Evolutionary conservation across 2,797 vertebrate genomes (phyloP).

Genomic region (Fringilla coelebs): DNA sequence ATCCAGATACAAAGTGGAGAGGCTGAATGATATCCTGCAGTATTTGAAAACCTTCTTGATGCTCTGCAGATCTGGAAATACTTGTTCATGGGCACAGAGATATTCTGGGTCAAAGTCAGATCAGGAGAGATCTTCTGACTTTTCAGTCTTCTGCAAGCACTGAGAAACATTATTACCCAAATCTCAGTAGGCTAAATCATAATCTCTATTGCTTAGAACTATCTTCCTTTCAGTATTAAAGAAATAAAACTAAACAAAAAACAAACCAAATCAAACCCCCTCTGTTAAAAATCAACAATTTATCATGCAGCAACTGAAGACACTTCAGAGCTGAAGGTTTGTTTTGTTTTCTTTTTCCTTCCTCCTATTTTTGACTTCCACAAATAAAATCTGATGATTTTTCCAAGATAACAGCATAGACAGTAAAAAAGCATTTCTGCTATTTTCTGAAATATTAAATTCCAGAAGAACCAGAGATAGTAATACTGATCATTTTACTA

Average conservation of each 20-base stretch:
- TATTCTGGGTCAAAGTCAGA: background rate
- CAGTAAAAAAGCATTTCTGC: background rate
- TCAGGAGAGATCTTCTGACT: background rate
- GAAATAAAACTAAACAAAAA: background rate
- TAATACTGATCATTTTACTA: background rate
- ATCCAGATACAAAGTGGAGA: background rate
- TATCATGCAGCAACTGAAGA: background rate
- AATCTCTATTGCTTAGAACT: background rate
- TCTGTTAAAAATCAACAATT: background rate
- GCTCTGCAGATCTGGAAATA: background rate
- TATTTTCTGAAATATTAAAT: background rate
- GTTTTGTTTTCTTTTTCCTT: background rate
- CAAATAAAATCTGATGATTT: background rate
- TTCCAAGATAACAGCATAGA: background rate
- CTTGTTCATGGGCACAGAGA: background rate
- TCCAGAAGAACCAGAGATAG: background rate
- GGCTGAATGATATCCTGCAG: background rate
- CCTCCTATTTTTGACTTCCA: background rate
- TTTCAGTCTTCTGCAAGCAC: background rate
- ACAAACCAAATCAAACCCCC: background rate
- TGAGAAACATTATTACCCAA: background rate
- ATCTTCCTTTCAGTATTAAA: background rate
- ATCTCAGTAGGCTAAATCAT: background rate
- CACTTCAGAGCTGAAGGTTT: background rate
- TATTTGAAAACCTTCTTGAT: background rate